Evolutionary conservation across 2,888 invertebrate species (phyloP), one percentile per base, ranked within the genome.

Genomic region (Lithodes maja): DNA sequence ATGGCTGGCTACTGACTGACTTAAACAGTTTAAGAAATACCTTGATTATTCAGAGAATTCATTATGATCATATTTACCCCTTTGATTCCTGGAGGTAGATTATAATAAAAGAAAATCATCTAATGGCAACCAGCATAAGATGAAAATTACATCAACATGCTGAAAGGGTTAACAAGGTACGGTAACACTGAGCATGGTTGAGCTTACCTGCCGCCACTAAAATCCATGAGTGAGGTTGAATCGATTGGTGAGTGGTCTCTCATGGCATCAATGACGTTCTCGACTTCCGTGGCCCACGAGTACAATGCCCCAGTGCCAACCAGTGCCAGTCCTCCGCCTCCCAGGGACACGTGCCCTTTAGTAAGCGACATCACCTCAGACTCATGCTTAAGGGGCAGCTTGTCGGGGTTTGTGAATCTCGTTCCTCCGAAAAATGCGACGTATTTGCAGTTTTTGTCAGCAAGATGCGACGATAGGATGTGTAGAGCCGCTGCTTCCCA

Each of bases 271-370:
- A 96, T 93, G 54, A 98, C 95, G 92, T 97, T 96, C 3, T 95
- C 94, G 90, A 97, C 94, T 79, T 93, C 94, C 54, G 95, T 95
- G 1, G 99, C 97, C 98, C 98, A 99, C 1, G 98, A 97, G 93
- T 98, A 97, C 83, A 99, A 95, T 93, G 97, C 98, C 0, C 96
- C 98, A 0, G 97, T 97, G 5, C 98, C 98, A 93, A 98, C 97
- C 15, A 99, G 94, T 5, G 98, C 99, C 90, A 99, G 94, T 0
- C 98, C 98, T 53, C 98, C 98, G 17, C 97, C 97, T 71, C 98
- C 98, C 89, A 98, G 94, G 0, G 98, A 98, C n/a, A 97, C 97
- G 93, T 98, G 97, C 0, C 96, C 97, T 92, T 93, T 93, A 33
- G 94, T 94, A 90, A 93, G 92, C 69, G 92, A 92, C 77, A 94